Evolutionary conservation across 2,113 vertebrate genomes (phyloP), one percentile per base, ranked within the genome.

Genomic region (Parus major): DNA sequence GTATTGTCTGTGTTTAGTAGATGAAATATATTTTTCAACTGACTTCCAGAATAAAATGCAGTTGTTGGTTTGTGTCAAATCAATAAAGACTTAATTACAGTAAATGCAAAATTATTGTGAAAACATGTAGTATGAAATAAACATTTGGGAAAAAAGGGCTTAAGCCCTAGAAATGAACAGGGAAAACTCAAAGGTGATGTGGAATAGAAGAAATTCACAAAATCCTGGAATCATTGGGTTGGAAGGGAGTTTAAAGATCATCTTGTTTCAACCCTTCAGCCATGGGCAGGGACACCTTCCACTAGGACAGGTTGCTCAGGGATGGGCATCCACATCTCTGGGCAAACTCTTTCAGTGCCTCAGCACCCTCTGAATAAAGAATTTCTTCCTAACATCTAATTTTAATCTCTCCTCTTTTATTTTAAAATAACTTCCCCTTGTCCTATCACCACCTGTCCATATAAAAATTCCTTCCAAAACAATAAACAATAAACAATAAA

Each of bases 41-140:
- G 73, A 70, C 35, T 94, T 95, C 61, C 70, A 91, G 9, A 94
- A 65, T 36, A 83, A 92, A 91, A 82, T 86, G 65, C 70, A 90
- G 59, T 86, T 90, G 53, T 61, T 70, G 50, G 55, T 81, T 92
- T 83, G 41, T 88, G 72, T 85, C 50, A 85, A 77, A 82, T 92
- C 61, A 84, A 72, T 85, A 76, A 95, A 80, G 75, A 61, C 39
- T 73, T 96, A 93, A 94, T 91, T 91, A 85, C 39, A 77, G n/a
- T 41, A 94, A 86, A 93, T 75, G 29, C 42, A 73, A 85, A 88
- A 77, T 78, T 73, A 59, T 82, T 79, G 60, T 88, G 72, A 80
- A 95, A 91, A 91, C 72, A 81, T 24, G 11, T 69, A 69, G 55
- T 36, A 41, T 15, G 78, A 94, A 93, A 55, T 31, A 76, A 71